Evolutionary conservation across 2,888 invertebrate species (phyloP).

Genomic region (Corbicula japonica): DNA sequence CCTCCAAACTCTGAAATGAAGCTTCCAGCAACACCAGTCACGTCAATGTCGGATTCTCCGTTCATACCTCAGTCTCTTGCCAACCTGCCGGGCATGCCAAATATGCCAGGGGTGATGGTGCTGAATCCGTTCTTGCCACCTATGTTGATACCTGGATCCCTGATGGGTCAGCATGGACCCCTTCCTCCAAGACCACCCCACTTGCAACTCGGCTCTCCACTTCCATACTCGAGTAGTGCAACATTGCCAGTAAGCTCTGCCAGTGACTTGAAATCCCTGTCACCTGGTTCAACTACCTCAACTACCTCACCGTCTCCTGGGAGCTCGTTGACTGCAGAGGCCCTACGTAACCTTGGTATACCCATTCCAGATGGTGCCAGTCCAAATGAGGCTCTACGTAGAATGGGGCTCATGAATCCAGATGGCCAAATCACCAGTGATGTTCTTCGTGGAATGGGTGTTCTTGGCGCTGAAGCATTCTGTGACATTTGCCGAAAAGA

Average conservation of each 20-base stretch:
- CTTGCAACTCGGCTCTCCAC: constrained; percentile 77
- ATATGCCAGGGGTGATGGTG: constrained; percentile 84
- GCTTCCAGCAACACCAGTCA: constrained; percentile 74
- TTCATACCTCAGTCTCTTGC: constrained; percentile 82
- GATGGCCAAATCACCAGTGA: constrained; percentile 69
- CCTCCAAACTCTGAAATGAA: constrained; percentile 75
- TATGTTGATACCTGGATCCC: constrained; percentile 81
- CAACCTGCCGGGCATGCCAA: constrained; percentile 79
- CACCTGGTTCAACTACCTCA: constrained; percentile 61
- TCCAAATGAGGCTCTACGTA: constrained; percentile 62
- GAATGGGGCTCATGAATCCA: constrained; percentile 60
- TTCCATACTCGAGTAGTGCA: constrained; percentile 67
- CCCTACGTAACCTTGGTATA: constrained; percentile 64
- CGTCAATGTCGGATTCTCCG: constrained; percentile 62
- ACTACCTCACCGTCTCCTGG: constrained; percentile 68
- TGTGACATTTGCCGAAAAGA: constrained; percentile 94
- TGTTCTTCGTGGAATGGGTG: constrained; percentile 72
- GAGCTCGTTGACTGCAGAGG: constrained; percentile 54
- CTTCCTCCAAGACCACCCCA: constrained; percentile 75
- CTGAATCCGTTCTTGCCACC: constrained; percentile 86
- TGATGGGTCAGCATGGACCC: constrained; percentile 76
- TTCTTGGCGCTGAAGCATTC: constrained; percentile 92
- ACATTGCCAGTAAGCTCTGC: constrained; percentile 50
- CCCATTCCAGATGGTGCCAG: constrained; percentile 66
- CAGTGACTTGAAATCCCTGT: constrained; percentile 55